A percentile compares a stretch with the other conserved stretches of the same genome.
phyloP scores from a whole-genome alignment of 2,113 vertebrate species.

The Pollimyrus isidori region DNA sequence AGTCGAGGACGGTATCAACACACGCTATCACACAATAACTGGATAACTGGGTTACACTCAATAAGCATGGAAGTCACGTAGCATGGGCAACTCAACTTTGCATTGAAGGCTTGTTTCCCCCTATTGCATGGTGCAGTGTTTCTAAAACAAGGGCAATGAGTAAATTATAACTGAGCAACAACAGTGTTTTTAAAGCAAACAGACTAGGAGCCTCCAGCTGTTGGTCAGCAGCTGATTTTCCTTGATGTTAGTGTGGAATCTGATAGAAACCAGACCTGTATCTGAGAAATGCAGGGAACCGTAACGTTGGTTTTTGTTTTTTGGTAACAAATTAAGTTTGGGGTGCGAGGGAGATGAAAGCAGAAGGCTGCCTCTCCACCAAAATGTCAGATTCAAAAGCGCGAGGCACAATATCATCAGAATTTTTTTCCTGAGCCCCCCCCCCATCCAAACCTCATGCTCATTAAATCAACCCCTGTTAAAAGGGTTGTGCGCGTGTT shows the following conservation, averaged over 20 bases:
- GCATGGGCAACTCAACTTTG: neutral
- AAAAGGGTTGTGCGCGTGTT: too few relatives aligned
- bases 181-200: neutral
- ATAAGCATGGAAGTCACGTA: neutral
- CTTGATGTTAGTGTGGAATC: neutral
- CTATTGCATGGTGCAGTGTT: neutral
- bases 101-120: neutral
- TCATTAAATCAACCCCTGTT: constrained; percentile 72
- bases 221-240: constrained; percentile 1
- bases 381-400: constrained; percentile 60
- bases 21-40: neutral
- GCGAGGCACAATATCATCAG: constrained; percentile 61
- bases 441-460: constrained; percentile 75
- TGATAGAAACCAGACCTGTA: neutral
- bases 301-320: neutral
- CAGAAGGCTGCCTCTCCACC: constrained; percentile 33
- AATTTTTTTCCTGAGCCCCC: constrained; percentile 73
- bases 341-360: neutral
- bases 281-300: neutral
- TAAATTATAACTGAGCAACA: neutral
- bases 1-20: neutral
- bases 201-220: neutral
- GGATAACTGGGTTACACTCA: neutral
- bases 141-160: neutral
- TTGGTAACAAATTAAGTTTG: neutral